phyloP scores from a whole-genome alignment of 2,888 invertebrate species.

The Oligia latruncula region DNA sequence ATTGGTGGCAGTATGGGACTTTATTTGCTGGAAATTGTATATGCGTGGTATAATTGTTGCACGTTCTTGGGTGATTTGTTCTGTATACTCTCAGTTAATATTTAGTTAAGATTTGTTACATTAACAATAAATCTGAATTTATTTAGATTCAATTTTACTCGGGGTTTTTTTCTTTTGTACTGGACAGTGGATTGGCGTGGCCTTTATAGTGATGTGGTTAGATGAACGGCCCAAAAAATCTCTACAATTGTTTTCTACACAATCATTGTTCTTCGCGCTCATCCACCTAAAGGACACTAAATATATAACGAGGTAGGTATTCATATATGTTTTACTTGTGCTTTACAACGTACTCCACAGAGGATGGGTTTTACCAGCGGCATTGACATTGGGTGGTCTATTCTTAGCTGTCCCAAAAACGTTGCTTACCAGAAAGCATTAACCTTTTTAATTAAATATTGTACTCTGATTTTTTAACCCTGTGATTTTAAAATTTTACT shows the following conservation, averaged over 20 bases:
- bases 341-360: neutral
- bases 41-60: conserved; percentile 37
- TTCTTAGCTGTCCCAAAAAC: conserved; percentile 9
- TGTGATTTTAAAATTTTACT: conserved; percentile 18
- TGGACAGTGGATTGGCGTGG: neutral
- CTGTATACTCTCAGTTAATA: neutral
- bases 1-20: conserved; percentile 52
- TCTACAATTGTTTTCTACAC: neutral
- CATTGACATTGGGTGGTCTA: conserved; percentile 35
- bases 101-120: neutral
- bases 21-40: conserved; percentile 46
- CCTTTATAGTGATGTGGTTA: neutral
- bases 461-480: conserved; percentile 18
- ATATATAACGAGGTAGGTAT: neutral
- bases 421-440: conserved; percentile 30
- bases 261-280: neutral
- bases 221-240: neutral
- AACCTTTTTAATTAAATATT: conserved; percentile 44
- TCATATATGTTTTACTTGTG: neutral
- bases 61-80: conserved; percentile 17
- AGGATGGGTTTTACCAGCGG: neutral
- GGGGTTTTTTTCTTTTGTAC: neutral
- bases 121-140: neutral
- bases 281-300: neutral
- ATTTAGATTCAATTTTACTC: neutral